Conservation (phyloP, 2,797 vertebrate genomes). For the Diplodus sargus region DNA sequence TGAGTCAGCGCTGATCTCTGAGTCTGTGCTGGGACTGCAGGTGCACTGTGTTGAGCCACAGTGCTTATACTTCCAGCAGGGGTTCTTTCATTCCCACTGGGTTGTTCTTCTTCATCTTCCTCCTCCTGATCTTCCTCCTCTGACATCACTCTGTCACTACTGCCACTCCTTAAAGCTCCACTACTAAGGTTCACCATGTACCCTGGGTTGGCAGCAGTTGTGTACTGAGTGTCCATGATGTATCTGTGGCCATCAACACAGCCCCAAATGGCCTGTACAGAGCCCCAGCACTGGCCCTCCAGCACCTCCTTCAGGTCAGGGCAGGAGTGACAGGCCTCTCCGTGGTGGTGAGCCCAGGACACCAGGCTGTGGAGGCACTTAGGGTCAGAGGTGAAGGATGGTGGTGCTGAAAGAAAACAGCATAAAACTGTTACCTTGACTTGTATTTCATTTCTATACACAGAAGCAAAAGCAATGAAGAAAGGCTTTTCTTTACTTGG, state of each 20-base stretch:
- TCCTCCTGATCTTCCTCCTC: constrained; percentile 54
- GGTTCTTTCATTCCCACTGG: constrained; percentile 10
- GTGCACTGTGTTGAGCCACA: constrained; percentile 36
- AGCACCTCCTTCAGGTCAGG: constrained; percentile 90
- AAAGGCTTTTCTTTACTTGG: constrained; percentile 61
- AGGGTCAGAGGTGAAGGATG: constrained; percentile 85
- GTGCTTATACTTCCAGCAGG: constrained; percentile 5
- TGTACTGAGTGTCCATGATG: constrained; percentile 85
- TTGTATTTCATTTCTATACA: not conserved
- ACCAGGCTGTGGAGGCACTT: constrained; percentile 91
- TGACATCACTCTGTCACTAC: constrained; percentile 23
- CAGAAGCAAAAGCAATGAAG: not conserved
- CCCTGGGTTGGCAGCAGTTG: constrained; percentile 27
- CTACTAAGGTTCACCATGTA: constrained; percentile 5
- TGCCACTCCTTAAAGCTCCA: constrained; percentile 10
- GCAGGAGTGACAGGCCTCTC: constrained; percentile 83
- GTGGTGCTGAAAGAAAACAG: constrained; percentile 34
- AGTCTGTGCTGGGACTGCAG: constrained; percentile 38
- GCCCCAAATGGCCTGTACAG: constrained; percentile 89
- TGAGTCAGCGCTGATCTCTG: constrained; percentile 55
- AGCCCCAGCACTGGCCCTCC: constrained; percentile 88
- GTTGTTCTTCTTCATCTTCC: constrained; percentile 42
- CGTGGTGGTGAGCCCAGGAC: constrained; percentile 91
- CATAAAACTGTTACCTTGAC: not conserved
- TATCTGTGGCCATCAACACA: constrained; percentile 91